phyloP scores from a whole-genome alignment of 2,113 vertebrate species.

The Typhlomys cinereus region DNA sequence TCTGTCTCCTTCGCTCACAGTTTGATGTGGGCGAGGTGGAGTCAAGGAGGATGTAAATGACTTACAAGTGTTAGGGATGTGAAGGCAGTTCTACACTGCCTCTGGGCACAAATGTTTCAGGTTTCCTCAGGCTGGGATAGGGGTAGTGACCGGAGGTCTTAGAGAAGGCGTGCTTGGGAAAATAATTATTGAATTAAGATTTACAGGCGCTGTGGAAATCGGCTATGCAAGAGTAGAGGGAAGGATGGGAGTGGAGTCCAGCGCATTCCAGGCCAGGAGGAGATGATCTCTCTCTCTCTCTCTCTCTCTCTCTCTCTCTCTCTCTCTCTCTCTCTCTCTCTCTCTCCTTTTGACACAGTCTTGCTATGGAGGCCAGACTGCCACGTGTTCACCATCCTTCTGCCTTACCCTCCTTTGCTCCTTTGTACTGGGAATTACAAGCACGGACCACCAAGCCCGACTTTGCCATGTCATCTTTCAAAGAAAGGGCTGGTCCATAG shows the following conservation, averaged over 20 bases:
- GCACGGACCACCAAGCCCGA: background rate
- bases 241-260: background rate
- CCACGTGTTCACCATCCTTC: background rate
- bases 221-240: background rate
- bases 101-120: background rate
- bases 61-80: background rate
- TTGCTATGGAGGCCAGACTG: background rate
- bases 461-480: background rate
- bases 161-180: slow-evolving; percentile 11
- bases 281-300: too few species aligned
- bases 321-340: too few species aligned
- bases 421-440: background rate
- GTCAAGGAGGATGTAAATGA: slow-evolving; percentile 45
- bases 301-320: too few species aligned
- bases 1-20: background rate
- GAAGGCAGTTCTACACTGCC: slow-evolving; percentile 28
- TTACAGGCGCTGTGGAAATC: background rate
- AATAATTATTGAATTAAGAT: background rate
- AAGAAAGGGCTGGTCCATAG: background rate
- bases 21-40: background rate
- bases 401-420: background rate
- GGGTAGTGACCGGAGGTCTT: background rate
- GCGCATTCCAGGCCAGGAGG: background rate
- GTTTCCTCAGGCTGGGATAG: background rate
- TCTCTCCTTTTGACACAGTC: background rate